These are phyloP conservation scores for Siniperca scherzeri DNA, from an alignment of 2,797 vertebrate genomes.

Conservation along the genomic window DNA sequence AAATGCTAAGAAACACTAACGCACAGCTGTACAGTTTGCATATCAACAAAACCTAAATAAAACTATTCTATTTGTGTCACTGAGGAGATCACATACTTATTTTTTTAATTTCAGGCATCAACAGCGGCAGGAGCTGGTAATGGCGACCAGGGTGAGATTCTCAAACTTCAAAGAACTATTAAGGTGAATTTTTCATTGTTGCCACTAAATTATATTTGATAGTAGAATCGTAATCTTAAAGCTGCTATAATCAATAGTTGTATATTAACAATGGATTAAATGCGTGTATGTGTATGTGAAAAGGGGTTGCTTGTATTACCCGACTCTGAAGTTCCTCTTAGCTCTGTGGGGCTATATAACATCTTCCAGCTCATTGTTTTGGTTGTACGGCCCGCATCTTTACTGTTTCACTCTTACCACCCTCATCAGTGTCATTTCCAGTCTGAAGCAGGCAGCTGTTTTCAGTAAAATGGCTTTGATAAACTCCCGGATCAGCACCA, in stretches of 20 bases:
- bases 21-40: background rate
- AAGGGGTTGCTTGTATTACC: background rate
- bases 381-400: background rate
- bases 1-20: background rate
- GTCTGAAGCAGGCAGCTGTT: background rate
- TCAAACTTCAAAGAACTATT: conserved; percentile 91
- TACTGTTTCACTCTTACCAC: background rate
- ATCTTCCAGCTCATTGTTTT: background rate
- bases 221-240: background rate
- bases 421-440: too few relatives aligned
- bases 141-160: conserved; percentile 90
- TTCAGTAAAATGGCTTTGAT: background rate
- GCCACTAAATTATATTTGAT: background rate
- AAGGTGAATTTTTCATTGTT: conserved; percentile 85
- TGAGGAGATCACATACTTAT: background rate
- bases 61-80: background rate
- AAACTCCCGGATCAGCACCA: background rate
- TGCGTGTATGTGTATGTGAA: background rate
- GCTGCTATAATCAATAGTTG: background rate
- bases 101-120: conserved; percentile 82
- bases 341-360: background rate
- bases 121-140: conserved; percentile 83
- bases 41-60: background rate
- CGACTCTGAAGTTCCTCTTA: background rate
- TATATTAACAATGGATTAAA: background rate